These are phyloP conservation scores for Luehdorfia chinensis DNA, from an alignment of 1,140 invertebrate genomes.

Conservation along the genomic window DNA sequence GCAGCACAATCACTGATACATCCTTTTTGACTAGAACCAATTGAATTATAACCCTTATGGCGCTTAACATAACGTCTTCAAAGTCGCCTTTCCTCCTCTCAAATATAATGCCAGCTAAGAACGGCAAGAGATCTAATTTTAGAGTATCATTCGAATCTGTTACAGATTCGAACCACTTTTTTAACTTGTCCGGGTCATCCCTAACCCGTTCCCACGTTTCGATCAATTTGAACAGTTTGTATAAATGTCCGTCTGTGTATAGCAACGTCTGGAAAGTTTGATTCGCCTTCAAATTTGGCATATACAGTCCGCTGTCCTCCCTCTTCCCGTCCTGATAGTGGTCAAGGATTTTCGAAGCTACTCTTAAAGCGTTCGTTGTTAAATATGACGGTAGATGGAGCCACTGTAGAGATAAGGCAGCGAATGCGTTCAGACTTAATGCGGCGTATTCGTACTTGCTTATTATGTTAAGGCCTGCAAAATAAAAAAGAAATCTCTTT, in stretches of 20 bases:
- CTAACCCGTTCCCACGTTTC: constrained; percentile 48
- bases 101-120: constrained; percentile 49
- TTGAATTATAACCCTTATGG: constrained; percentile 34
- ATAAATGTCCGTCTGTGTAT: constrained; percentile 44
- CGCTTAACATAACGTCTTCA: constrained; percentile 37
- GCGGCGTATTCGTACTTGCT: constrained; percentile 48
- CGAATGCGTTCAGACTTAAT: constrained; percentile 40
- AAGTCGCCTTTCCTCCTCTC: constrained; percentile 30
- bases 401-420: constrained; percentile 46
- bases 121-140: constrained; percentile 44
- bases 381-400: constrained; percentile 51
- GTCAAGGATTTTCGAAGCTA: constrained; percentile 52
- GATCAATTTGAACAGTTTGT: constrained; percentile 43
- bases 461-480: constrained; percentile 58
- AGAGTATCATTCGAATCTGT: constrained; percentile 29
- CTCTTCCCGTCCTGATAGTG: constrained; percentile 31
- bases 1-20: constrained; percentile 47
- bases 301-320: constrained; percentile 37
- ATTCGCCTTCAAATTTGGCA: constrained; percentile 52
- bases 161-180: constrained; percentile 44
- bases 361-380: constrained; percentile 47
- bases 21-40: constrained; percentile 48
- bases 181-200: constrained; percentile 48
- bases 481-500: neutral
- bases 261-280: constrained; percentile 46